Evolutionary conservation across 2,888 invertebrate species (phyloP).

Genomic region (Adela reaumurella): DNA sequence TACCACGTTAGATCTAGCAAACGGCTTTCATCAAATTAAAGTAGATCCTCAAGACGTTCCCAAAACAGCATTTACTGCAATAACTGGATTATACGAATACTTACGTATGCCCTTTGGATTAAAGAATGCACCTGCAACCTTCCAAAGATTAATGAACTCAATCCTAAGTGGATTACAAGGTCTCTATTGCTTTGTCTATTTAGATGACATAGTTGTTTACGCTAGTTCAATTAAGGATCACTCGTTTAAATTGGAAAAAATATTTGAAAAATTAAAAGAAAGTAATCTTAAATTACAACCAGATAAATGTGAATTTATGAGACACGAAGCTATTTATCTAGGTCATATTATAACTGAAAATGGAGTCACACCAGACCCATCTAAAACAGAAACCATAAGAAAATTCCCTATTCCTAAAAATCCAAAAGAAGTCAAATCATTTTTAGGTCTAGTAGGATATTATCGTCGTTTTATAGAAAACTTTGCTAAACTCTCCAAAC

Average conservation of each 20-base stretch:
- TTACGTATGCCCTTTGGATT: slow-evolving; percentile 7
- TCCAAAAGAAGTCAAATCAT: slow-evolving; percentile 7
- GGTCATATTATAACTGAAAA: slow-evolving; percentile 16
- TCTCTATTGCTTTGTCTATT: slow-evolving; percentile 9
- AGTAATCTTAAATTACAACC: slow-evolving; percentile 9
- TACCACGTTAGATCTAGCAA: no score
- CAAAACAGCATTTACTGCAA: no score
- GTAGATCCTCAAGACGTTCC: no score
- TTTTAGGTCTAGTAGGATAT: slow-evolving; percentile 15
- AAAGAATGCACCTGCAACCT: slow-evolving; percentile 8
- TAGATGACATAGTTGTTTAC: slow-evolving; percentile 9
- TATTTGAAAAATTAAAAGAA: slow-evolving; percentile 7
- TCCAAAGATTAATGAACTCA: slow-evolving; percentile 8
- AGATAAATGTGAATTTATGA: slow-evolving; percentile 10
- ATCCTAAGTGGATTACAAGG: slow-evolving; percentile 6
- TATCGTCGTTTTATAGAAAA: slow-evolving; percentile 20
- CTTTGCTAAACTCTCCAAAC: slow-evolving; percentile 6
- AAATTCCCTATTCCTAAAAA: slow-evolving; percentile 10
- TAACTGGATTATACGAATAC: not conserved
- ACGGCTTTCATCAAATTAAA: no score
- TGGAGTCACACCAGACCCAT: slow-evolving; percentile 16
- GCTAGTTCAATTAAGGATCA: slow-evolving; percentile 7
- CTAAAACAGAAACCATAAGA: slow-evolving; percentile 10
- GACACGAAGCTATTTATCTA: slow-evolving; percentile 7
- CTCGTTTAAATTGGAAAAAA: slow-evolving; percentile 6